Conservation (phyloP, 2,113 vertebrate species). For the Equus quagga region DNA sequence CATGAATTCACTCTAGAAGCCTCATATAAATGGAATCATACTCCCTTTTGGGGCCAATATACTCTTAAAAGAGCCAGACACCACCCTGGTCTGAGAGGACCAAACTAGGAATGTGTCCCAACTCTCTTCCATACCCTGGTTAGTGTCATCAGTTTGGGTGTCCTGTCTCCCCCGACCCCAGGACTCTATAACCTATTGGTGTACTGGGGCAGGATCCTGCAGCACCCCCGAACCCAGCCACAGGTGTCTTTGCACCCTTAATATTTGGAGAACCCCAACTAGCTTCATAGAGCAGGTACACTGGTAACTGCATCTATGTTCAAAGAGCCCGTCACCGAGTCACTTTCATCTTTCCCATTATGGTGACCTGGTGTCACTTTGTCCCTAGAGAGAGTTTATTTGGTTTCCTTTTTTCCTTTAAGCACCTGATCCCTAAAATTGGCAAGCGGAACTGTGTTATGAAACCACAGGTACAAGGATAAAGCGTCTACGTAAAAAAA, state of each 20-base stretch:
- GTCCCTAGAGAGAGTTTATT: background rate
- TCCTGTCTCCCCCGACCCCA: background rate
- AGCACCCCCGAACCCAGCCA: background rate
- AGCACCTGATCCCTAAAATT: slow-evolving; percentile 8
- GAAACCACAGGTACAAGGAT: slow-evolving; percentile 45
- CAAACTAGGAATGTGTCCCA: background rate
- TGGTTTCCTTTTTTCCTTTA: slow-evolving; percentile 48
- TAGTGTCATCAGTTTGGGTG: background rate
- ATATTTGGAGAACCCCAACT: background rate
- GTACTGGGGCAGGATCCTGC: background rate
- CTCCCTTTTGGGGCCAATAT: background rate
- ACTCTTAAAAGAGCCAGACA: background rate
- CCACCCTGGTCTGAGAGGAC: background rate
- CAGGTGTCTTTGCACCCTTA: background rate
- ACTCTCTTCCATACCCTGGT: background rate
- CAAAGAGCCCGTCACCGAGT: background rate
- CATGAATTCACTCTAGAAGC: background rate
- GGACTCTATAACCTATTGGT: background rate
- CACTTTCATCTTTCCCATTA: background rate
- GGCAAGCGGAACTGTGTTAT: slow-evolving; percentile 23
- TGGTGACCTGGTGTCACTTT: background rate
- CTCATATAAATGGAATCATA: background rate
- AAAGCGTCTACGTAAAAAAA: slow-evolving; percentile 49
- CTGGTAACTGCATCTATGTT: background rate
- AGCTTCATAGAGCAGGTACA: background rate